Evolutionary conservation across 2,888 invertebrate genomes (phyloP), one percentile per base, ranked within the genome.

Genomic region (Andrena dorsata): DNA sequence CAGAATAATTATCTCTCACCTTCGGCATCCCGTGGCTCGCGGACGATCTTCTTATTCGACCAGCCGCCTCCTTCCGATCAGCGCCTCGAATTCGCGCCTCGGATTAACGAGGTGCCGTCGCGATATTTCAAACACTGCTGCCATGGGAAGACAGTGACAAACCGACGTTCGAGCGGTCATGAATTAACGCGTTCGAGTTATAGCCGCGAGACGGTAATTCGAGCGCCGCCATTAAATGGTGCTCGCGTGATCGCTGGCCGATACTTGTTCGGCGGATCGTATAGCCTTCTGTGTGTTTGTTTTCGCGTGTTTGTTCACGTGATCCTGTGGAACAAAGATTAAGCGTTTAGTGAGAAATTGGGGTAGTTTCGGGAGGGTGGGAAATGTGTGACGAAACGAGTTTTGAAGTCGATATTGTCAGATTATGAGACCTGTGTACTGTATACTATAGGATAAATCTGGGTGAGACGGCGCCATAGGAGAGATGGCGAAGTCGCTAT

Each of bases 111-210:
- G 13, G 32, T n/a, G 58, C n/a, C 8, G 32, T 3, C 30, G 16
- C 60, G 66, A 23, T 64, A 30, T 41, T 32, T 47, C 74, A 51
- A 23, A 32, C 32, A 7, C 23, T 16, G 23, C 23, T 49, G 72
- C 61, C 58, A 35, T 58, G 61, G n/a, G 61, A 32, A 10, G 70
- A 82, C 81, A 84, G 63, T 73, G 82, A 80, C 47, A 47, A 70
- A 80, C 70, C 20, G 72, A 69, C 58, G 63, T 53, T 68, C 41
- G 60, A 32, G 13, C 61, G 32, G 23, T 28, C 58, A 28, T 71
- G 82, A 84, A 82, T 76, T 84, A 86, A 83, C 80, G 82, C 70
- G 75, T 86, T 75, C 76, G 41, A 77, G 53, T 76, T 74, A 65
- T 76, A 72, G 76, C 53, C 72, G 56, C 30, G 61, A 30, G 64